phyloP scores from a whole-genome alignment of 2,797 vertebrate species.

The Danio kyathit region DNA sequence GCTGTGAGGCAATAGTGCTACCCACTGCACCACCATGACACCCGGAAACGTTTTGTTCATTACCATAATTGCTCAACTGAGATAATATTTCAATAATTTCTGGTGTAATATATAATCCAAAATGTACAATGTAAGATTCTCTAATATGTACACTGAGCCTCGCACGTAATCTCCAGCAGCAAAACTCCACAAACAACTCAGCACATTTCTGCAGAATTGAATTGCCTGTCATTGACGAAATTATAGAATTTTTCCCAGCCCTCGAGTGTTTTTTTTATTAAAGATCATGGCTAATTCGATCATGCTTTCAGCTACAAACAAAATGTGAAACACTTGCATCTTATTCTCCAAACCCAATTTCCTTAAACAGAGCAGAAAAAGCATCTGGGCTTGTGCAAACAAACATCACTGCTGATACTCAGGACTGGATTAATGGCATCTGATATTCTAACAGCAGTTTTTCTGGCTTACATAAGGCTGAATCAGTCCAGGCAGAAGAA shows the following conservation, averaged over 20 bases:
- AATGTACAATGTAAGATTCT: not conserved
- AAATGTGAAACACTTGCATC: not conserved
- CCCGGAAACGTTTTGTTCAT: too few species aligned
- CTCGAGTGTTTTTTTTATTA: not conserved
- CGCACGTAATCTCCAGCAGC: not conserved
- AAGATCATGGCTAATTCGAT: not conserved
- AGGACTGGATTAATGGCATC: slow-evolving; percentile 1
- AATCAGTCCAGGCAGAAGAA: slow-evolving; percentile 6
- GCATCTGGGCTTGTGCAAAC: not conserved
- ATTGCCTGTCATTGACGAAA: not conserved
- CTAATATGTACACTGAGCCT: not conserved
- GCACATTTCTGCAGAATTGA: not conserved
- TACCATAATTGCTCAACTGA: too few species aligned
- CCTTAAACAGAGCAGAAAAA: not conserved
- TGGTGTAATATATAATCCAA: not conserved
- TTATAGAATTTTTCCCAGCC: not conserved
- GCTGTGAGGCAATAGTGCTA: too few species aligned
- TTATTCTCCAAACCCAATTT: not conserved
- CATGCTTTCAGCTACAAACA: not conserved
- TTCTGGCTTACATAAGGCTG: not conserved
- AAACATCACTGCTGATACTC: not conserved
- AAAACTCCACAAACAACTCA: not conserved
- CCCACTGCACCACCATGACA: too few species aligned
- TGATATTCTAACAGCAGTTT: not conserved
- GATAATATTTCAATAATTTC: not conserved